Base-by-base conservation (phyloP, 2,888 invertebrate species). In the Amphiduros pacificus region DNA sequence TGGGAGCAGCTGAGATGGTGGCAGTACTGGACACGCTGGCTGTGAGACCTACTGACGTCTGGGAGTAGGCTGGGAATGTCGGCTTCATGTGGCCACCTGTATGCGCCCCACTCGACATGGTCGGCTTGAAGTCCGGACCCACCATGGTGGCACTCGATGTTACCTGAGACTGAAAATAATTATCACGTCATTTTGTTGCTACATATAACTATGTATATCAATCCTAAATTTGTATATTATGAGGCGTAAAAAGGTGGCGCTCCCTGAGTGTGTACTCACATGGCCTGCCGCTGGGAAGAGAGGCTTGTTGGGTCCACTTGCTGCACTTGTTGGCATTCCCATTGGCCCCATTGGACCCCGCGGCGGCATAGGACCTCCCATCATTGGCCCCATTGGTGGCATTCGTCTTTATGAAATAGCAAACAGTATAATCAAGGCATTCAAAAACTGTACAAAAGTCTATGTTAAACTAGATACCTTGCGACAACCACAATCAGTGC, bases 1-100 rank as follows among this genome's bases (percentile, higher is more conserved):
- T 74, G 28, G 78, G 77, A 28, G 78, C 77, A 22, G 76, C 77
- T 22, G 77, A 76, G n/a, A 77, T 77, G 22, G 77, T 77, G 5
- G 77, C 75, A 24, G 22, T 49, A 26, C 20, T 57, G 24, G 57
- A 40, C 22, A 40, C 29, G 2, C 50, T 49, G 17, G 66, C 61
- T 27, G 64, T 65, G 41, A 74, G 66, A 20, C 75, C 73, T 17
- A 73, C 71, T 53, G 41, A 14, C 11, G 55, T 27, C 22, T 29
- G 17, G 32, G 69, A 68, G 57, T 67, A 70, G 22, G 79, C 72
- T 28, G 80, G 80, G 72, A 80, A 80, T 56, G 78, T 80, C 5
- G 76, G 77, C 58, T 76, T 73, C 24, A 67, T 52, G 27, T 67
- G 64, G 22, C 69, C 71, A 1, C 22, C 36, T 6, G 60, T n/a